Base-by-base conservation (phyloP, 2,113 vertebrate species). In the Gorsachius goisagi region DNA sequence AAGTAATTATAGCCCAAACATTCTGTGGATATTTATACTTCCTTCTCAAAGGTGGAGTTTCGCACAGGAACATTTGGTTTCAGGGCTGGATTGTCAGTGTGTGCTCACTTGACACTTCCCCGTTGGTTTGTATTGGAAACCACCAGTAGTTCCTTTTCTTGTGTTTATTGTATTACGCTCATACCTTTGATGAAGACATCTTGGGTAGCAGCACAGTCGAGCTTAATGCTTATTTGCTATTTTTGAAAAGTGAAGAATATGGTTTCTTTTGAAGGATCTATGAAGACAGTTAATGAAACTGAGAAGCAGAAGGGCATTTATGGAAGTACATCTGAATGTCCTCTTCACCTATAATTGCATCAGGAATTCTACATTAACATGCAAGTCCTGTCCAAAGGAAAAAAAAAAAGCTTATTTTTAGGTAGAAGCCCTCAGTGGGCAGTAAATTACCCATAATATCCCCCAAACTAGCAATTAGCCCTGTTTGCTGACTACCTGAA, bases 361-460 rank as follows among this genome's bases (percentile, higher is more conserved):
- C 72, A 93, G 81, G 47, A 75, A 47, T 80, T 85, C 55, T 58
- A 62, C 78, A 94, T 97, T 97, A 95, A 88, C 91, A 97, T 96
- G 85, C 87, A 89, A 92, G 83, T 74, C 79, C 79, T 93, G 62
- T 89, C 88, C 92, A 89, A 89, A 72, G 62, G 44, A 23, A 17
- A 6, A 15, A 5, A 15, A 11, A 35, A 81, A 75, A 89, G 53
- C 92, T 97, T 94, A 93, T 89, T 97, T 97, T 97, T 96, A 92
- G 91, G 94, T 88, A 75, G 89, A 97, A 95, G 72, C 60, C 94
- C 85, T 96, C 93, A 91, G 72, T 93, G 95, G 92, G 82, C 88
- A 97, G 85, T 97, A 97, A 97, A 97, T 97, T 97, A 97, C 88
- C 90, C 87, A 97, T 92, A 85, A 97, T 97, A 89, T 97, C 96